Evolutionary conservation across 2,797 vertebrate genomes (phyloP).

Genomic region (Mormyrus hasselquistii): DNA sequence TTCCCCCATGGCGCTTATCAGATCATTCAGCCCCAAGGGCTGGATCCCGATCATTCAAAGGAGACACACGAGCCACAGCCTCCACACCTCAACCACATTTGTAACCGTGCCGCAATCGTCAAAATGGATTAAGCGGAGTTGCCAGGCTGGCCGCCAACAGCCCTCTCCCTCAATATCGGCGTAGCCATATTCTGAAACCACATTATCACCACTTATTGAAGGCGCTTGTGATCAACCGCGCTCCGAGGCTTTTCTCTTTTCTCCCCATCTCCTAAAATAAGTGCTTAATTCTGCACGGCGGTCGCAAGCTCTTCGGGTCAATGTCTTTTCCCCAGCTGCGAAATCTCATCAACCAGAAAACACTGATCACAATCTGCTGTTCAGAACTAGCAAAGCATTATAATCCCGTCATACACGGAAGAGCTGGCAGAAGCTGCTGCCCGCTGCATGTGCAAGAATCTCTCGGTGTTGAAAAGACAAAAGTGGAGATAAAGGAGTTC

Average conservation of each 20-base stretch:
- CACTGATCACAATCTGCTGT: not conserved
- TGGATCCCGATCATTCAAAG: not conserved
- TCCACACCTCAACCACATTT: not conserved
- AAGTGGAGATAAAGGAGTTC: not conserved
- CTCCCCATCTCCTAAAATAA: not conserved
- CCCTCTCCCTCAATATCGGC: not conserved
- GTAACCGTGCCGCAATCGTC: not conserved
- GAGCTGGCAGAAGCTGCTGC: not conserved
- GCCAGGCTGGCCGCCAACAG: not conserved
- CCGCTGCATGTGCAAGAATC: not conserved
- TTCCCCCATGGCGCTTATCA: not conserved
- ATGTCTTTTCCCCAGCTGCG: not conserved
- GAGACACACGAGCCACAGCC: not conserved
- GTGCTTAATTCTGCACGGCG: not conserved
- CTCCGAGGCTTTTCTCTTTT: not conserved
- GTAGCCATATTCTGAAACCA: not conserved
- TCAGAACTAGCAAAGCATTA: not conserved
- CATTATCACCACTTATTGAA: not conserved
- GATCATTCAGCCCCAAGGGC: not conserved
- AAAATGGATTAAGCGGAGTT: not conserved
- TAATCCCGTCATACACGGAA: not conserved
- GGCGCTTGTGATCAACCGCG: not conserved
- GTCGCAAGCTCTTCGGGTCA: not conserved
- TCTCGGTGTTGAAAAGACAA: not conserved
- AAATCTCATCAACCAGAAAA: not conserved